Base-by-base conservation (phyloP, 2,113 vertebrate species). In the Oxyruncus cristatus region DNA sequence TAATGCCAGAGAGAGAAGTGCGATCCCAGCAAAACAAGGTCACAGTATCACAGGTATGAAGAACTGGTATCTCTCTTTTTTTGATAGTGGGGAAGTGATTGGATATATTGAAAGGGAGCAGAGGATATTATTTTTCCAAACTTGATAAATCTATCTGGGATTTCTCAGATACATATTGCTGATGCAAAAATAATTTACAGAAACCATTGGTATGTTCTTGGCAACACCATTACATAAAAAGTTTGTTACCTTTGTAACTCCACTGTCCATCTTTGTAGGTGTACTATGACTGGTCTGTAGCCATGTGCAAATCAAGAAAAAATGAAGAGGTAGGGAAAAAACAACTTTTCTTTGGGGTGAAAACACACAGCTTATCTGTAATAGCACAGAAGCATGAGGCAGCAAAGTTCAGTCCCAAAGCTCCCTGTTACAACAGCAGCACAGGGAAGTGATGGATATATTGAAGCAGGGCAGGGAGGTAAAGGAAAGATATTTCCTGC, bases 401-500 rank as follows among this genome's bases (percentile, higher is more conserved):
- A 91, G 30, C 35, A 37, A 79, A 80, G 33, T 23, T 58, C 30
- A 56, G 26, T 61, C 79, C 61, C 56, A 87, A 83, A 75, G 47
- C 9, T 79, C 50, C 17, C 44, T 79, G 24, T 66, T 65, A 49
- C 18, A 86, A 12, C 1, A 33, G 68, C 20, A 80, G 42, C 59
- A 58, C 6, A 39, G 30, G 26, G 28, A 85, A 41, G 28, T 14
- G 11, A 76, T 12, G 2, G 41, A 76, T 32, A 26, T 11, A 74
- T 1, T 35, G 82, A 83, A 89, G 17, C 1, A 2, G 22, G 15
- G 21, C 0, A 0, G 11, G 12, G 5, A 8, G 20, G 12, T 24
- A 86, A 59, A 76, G 32, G 23, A 44, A 83, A 83, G 35, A 4
- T 47, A 52, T 52, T 76, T 80, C 47, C 23, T 68, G 27, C 12